phyloP scores from a whole-genome alignment of 2,113 vertebrate species.

The Thymallus thymallus region DNA sequence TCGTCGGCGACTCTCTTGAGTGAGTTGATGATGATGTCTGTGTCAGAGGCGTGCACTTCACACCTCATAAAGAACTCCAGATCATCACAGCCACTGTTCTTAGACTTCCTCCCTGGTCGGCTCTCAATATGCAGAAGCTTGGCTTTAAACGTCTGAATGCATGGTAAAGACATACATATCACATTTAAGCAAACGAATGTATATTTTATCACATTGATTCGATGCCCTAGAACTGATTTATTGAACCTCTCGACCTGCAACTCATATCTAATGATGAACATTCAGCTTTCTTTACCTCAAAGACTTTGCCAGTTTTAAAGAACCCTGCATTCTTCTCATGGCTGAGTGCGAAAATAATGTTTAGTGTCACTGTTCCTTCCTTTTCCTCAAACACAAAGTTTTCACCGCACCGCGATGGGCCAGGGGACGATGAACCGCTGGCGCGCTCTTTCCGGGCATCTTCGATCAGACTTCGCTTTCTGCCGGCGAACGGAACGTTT shows the following conservation, averaged over 20 bases:
- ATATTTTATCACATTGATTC: background rate
- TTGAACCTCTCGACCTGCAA: background rate
- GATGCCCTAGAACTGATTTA: too few species aligned
- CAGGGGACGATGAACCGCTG: slow-evolving; percentile 35
- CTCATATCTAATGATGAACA: background rate
- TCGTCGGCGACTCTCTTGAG: slow-evolving; percentile 77
- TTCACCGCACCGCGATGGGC: slow-evolving; percentile 37
- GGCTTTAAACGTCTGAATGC: slow-evolving; percentile 71
- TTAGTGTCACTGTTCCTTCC: slow-evolving; percentile 46
- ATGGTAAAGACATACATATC: background rate
- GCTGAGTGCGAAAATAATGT: slow-evolving; percentile 63
- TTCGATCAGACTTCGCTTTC: slow-evolving; percentile 68
- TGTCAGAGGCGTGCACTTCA: slow-evolving; percentile 70
- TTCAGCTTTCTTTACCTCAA: slow-evolving; percentile 74
- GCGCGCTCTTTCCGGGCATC: slow-evolving; percentile 66
- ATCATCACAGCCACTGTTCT: slow-evolving; percentile 53
- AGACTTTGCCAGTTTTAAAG: slow-evolving; percentile 66
- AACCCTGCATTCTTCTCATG: slow-evolving; percentile 64
- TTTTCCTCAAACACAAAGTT: slow-evolving; percentile 65
- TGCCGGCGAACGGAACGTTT: slow-evolving; percentile 46
- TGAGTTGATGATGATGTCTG: slow-evolving; percentile 69
- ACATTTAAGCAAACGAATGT: background rate
- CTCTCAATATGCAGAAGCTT: slow-evolving; percentile 79
- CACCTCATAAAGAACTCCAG: slow-evolving; percentile 81
- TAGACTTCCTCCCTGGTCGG: slow-evolving; percentile 59